phyloP scores from a whole-genome alignment of 2,797 vertebrate genomes.

The Holocentrus rufus region DNA sequence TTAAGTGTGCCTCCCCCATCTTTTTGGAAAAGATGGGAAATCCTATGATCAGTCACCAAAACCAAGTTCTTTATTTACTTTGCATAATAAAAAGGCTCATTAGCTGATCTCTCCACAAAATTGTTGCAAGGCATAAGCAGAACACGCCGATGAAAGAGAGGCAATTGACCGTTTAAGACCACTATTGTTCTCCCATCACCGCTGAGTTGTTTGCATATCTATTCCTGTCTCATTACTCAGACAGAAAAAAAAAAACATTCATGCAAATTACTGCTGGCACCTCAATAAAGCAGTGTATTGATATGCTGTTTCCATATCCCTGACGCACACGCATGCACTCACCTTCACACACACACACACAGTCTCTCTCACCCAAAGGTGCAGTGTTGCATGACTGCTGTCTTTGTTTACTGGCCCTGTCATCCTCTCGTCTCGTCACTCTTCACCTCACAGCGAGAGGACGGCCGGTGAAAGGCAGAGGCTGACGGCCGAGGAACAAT shows the following conservation, averaged over 20 bases:
- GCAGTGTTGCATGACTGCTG: conserved; percentile 45
- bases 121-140: conserved; percentile 29
- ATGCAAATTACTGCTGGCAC: conserved; percentile 76
- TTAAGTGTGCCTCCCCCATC: too few relatives aligned
- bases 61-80: conserved; percentile 28
- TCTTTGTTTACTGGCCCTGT: conserved; percentile 52
- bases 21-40: conserved; percentile 12
- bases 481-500: conserved; percentile 69
- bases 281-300: conserved; percentile 75
- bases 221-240: conserved; percentile 65
- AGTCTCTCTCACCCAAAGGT: conserved; percentile 23
- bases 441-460: conserved; percentile 43
- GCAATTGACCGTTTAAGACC: conserved; percentile 56
- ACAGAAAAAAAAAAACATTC: conserved; percentile 55
- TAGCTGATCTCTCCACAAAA: conserved; percentile 26
- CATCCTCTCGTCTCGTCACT: conserved; percentile 44
- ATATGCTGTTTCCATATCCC: conserved; percentile 64
- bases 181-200: conserved; percentile 72
- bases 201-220: conserved; percentile 71
- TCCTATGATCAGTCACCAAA: not conserved
- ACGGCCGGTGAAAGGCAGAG: conserved; percentile 50
- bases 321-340: conserved; percentile 18
- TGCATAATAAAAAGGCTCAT: conserved; percentile 45
- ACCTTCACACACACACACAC: conserved; percentile 3
- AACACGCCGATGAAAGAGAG: conserved; percentile 51